Base-by-base conservation (phyloP, 1,140 invertebrate species). In the Sinonovacula constricta region DNA sequence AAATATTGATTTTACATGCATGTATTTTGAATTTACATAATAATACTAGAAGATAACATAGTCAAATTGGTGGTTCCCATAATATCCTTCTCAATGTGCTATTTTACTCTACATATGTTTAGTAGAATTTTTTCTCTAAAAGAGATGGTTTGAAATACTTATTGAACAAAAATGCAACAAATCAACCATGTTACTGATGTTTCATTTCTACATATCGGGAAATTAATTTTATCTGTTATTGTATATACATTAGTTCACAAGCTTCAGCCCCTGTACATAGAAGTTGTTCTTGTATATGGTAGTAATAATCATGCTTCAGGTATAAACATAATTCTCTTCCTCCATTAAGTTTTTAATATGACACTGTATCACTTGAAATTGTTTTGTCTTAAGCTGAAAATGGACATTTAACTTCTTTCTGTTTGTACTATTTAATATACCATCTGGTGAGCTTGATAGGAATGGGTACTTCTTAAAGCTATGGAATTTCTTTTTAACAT, bases 381-480 rank as follows among this genome's bases (percentile, higher is more conserved):
- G 22, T n/a, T 57, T 63, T 70, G 28, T 81, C 65, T 63, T 72
- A 70, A 30, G 66, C 62, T 26, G 60, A 45, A 69, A 68, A 79
- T 7, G 75, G 82, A 77, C 80, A 81, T 62, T 83, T 85, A 10
- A 77, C 28, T 67, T 85, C 56, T 5, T 74, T 60, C 15, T 26
- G 22, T 68, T 76, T 34, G 56, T 62, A n/a, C n/a, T 70, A 62
- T 30, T 53, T 5, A 81, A 53, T 45, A 81, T 45, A 2, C 60
- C 81, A 78, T 84, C 79, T 54, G 79, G 83, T 53, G 81, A 84
- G 26, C 67, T 59, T 53, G 72, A 70, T 14, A 86, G 22, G 28
- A 71, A 81, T 22, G 83, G 79, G 54, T 49, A 26, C 2, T 63
- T 57, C 51, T 51, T 65, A 30, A 83, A 65, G 33, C 57, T 36